Conservation (phyloP, 2,797 vertebrate genomes). For the Lindbergichthys nudifrons region DNA sequence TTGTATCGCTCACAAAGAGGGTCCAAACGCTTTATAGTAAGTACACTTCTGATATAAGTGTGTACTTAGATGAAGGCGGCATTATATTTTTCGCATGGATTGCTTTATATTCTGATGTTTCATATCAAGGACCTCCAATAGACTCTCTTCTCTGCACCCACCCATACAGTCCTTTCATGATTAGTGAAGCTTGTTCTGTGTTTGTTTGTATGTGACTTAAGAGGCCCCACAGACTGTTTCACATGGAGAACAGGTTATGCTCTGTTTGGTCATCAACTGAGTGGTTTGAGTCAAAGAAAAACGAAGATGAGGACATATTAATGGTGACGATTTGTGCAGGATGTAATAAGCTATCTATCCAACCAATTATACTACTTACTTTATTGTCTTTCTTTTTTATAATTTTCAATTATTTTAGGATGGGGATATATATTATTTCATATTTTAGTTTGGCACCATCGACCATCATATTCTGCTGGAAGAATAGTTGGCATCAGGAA, state of each 20-base stretch:
- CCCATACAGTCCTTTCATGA: conserved; percentile 31
- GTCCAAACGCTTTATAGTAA: not conserved
- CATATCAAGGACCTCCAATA: conserved; percentile 3
- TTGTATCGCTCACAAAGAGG: not conserved
- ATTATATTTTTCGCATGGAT: not conserved
- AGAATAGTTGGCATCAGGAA: too few species aligned
- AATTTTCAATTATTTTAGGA: too few species aligned
- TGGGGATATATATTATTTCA: too few species aligned
- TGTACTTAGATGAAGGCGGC: not conserved
- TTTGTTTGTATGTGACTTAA: conserved; percentile 21
- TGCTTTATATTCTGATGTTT: not conserved
- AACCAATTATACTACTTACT: too few species aligned
- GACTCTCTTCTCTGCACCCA: conserved; percentile 23
- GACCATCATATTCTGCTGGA: too few species aligned
- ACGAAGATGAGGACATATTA: not conserved
- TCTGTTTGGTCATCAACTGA: conserved; percentile 3
- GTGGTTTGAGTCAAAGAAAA: not conserved
- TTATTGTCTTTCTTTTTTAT: too few species aligned
- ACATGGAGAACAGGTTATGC: not conserved
- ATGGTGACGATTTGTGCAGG: not conserved
- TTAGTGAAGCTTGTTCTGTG: conserved; percentile 5
- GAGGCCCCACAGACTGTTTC: not conserved
- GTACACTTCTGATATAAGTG: conserved; percentile 10
- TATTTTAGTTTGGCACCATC: too few species aligned
- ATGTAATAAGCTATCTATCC: not conserved